A percentile compares a stretch with the other conserved stretches of the same genome.
These are phyloP conservation scores for Imbricaverruca yamaguchii DNA, from an alignment of 2,888 invertebrate genomes.

Conservation along the genomic window DNA sequence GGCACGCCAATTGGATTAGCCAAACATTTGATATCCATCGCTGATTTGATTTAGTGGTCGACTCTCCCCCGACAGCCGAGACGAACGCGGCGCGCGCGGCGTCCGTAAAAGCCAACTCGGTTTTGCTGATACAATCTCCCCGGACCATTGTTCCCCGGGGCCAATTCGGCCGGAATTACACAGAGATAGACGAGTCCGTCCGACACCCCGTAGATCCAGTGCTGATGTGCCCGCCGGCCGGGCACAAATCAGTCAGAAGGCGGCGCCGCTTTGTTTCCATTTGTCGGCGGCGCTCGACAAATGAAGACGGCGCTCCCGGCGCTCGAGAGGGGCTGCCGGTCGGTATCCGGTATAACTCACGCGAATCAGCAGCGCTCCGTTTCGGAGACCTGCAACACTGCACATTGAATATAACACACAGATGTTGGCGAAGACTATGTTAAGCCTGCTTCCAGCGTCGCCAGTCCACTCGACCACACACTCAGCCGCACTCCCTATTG, in stretches of 20 bases:
- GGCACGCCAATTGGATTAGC: slow-evolving; percentile 6
- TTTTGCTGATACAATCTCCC: neutral
- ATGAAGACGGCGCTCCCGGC: slow-evolving; percentile 1
- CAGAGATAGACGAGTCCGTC: neutral
- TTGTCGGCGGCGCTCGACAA: neutral
- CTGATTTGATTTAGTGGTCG: slow-evolving; percentile 17
- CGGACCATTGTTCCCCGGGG: neutral
- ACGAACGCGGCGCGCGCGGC: slow-evolving; percentile 7
- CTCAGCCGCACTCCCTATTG: no score
- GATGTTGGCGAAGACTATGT: no score
- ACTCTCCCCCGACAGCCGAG: neutral
- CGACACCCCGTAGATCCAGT: neutral
- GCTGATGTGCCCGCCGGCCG: neutral
- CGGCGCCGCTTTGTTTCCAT: no score
- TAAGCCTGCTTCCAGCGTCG: no score
- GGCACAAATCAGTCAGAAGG: neutral
- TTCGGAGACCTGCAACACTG: no score
- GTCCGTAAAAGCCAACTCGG: neutral
- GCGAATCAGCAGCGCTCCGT: no score
- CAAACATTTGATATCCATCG: slow-evolving; percentile 19
- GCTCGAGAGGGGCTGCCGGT: neutral
- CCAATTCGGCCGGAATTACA: neutral
- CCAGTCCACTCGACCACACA: no score
- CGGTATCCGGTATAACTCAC: no score
- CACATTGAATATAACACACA: no score